phyloP scores from a whole-genome alignment of 2,888 invertebrate genomes.

The Tyria jacobaeae region DNA sequence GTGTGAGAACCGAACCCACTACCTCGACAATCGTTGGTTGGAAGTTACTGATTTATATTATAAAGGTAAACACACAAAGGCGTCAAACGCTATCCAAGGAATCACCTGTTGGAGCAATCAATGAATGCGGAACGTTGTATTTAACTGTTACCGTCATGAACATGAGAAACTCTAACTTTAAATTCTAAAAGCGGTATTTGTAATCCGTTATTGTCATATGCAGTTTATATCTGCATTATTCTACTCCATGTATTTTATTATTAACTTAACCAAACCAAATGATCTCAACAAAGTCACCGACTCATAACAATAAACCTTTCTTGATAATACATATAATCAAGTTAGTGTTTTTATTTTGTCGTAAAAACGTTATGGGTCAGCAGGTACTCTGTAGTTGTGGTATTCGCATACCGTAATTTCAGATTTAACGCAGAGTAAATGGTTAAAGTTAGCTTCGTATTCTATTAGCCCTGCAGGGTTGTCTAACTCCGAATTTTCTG shows the following conservation, averaged over 20 bases:
- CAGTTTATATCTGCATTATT: not conserved
- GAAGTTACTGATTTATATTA: no score
- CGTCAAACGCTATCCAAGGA: no score
- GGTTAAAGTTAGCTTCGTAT: not conserved
- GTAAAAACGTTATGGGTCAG: conserved; percentile 39
- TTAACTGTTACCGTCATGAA: no score
- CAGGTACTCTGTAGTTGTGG: conserved; percentile 33
- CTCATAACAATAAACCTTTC: conserved; percentile 18
- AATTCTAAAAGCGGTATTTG: no score
- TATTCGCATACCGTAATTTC: conserved; percentile 36
- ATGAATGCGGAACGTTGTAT: no score
- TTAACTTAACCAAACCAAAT: not conserved
- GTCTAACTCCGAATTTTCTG: not conserved
- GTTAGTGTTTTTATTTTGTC: conserved; percentile 25
- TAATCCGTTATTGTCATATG: no score
- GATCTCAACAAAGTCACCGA: not conserved
- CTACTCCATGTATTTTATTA: not conserved
- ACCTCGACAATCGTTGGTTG: no score
- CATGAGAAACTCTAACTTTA: no score
- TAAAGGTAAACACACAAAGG: no score
- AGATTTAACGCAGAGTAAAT: conserved; percentile 20
- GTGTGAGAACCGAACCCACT: no score
- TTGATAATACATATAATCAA: conserved; percentile 35
- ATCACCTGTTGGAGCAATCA: no score
- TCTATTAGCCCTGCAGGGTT: not conserved